A percentile compares a stretch with the other conserved stretches of the same genome.
Evolutionary conservation across 2,888 invertebrate genomes (phyloP).

Genomic region (Eubasilissa splendida): DNA sequence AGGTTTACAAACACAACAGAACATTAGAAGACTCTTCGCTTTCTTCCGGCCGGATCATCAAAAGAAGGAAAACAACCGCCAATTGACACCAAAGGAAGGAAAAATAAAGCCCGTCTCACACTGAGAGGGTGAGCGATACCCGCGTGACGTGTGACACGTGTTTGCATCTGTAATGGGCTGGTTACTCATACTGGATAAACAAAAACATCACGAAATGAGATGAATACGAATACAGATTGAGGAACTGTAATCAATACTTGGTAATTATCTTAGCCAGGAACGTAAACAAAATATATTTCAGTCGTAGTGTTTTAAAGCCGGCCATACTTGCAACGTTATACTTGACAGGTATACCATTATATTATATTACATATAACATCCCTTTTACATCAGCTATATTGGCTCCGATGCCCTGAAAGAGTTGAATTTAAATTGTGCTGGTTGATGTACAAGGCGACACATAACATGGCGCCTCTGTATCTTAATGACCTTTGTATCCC

Average conservation of each 20-base stretch:
- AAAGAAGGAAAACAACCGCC: slow-evolving; percentile 25
- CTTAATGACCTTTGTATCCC: too few relatives aligned
- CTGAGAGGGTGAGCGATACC: slow-evolving; percentile 16
- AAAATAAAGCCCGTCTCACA: slow-evolving; percentile 24
- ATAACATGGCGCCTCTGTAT: too few relatives aligned
- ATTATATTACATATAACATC: too few relatives aligned
- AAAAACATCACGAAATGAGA: slow-evolving; percentile 11
- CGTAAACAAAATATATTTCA: background rate
- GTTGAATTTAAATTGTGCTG: too few relatives aligned
- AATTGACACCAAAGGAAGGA: slow-evolving; percentile 33
- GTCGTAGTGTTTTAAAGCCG: background rate
- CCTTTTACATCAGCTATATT: too few relatives aligned
- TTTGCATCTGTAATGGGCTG: background rate
- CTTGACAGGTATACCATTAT: too few relatives aligned
- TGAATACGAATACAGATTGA: slow-evolving; percentile 25
- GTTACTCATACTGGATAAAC: slow-evolving; percentile 15
- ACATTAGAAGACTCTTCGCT: slow-evolving; percentile 26
- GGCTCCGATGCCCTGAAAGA: too few relatives aligned
- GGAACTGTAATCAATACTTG: background rate
- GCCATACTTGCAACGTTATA: too few relatives aligned
- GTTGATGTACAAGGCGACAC: too few relatives aligned
- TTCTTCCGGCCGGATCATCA: slow-evolving; percentile 36
- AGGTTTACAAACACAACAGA: slow-evolving; percentile 37
- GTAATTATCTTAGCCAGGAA: background rate
- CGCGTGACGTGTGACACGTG: slow-evolving; percentile 30